These are phyloP conservation scores for Ophioninae sp. DNA, from an alignment of 2,888 invertebrate genomes.

Conservation along the genomic window DNA sequence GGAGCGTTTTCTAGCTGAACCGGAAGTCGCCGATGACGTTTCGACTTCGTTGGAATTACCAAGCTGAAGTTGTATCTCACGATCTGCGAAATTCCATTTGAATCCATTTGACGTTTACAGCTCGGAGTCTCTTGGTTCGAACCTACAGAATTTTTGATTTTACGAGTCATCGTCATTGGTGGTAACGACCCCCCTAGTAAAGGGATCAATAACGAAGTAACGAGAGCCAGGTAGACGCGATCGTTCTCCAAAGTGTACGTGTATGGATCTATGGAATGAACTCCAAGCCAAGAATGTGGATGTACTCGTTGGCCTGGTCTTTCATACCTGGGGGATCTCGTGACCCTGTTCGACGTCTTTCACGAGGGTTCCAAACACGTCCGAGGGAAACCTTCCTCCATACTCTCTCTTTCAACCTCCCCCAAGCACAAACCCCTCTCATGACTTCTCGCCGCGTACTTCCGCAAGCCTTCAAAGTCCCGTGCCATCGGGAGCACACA, in stretches of 20 bases:
- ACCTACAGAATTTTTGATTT: neutral
- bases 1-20: too few species aligned
- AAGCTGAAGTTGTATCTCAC: too few species aligned
- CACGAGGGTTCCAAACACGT: constrained; percentile 41
- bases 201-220: constrained; percentile 61
- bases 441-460: constrained; percentile 49
- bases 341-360: constrained; percentile 52
- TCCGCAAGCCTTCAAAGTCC: constrained; percentile 61
- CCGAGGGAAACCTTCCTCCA: constrained; percentile 32
- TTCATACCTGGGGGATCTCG: constrained; percentile 42
- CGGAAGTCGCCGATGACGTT: too few species aligned
- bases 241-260: constrained; percentile 53
- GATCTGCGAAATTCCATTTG: too few species aligned
- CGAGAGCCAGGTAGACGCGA: constrained; percentile 56
- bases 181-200: constrained; percentile 4
- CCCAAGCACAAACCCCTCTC: neutral
- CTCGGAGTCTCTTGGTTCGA: neutral
- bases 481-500: constrained; percentile 24
- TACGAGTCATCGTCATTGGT: constrained; percentile 49
- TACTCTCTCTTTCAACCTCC: constrained; percentile 40
- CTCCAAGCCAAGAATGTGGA: constrained; percentile 53
- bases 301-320: constrained; percentile 40
- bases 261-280: constrained; percentile 19
- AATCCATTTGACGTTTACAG: neutral
- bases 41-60: too few species aligned